Evolutionary conservation across 2,888 invertebrate genomes (phyloP).

Genomic region (Orchesella flavescens): DNA sequence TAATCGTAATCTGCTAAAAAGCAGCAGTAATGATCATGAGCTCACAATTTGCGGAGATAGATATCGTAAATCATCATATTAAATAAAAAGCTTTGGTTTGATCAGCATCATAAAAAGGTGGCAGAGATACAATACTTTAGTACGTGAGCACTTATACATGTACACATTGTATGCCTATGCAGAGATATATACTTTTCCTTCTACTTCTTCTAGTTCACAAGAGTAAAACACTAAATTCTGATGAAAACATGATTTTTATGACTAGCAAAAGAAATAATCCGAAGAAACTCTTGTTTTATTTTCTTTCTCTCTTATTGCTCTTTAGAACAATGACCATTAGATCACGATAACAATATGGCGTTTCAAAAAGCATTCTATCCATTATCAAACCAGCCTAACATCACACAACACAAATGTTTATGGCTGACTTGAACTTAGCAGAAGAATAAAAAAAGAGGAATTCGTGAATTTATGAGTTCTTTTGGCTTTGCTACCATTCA

Average conservation of each 20-base stretch:
- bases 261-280: background rate
- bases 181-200: too few species aligned
- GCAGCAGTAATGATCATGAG: background rate
- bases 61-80: conserved; percentile 11
- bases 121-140: background rate
- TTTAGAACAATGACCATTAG: conserved; percentile 38
- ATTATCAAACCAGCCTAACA: conserved; percentile 15
- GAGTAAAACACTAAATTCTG: conserved; percentile 6
- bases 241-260: conserved; percentile 17
- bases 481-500: conserved; percentile 6
- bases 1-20: conserved; percentile 1
- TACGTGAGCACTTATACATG: background rate
- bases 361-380: conserved; percentile 17
- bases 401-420: conserved; percentile 1
- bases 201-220: background rate
- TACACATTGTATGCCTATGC: background rate
- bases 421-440: background rate
- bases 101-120: background rate
- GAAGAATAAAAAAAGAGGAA: background rate
- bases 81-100: conserved; percentile 4
- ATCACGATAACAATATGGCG: conserved; percentile 43
- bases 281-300: conserved; percentile 1
- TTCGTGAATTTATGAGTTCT: conserved; percentile 26
- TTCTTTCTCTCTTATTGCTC: background rate
- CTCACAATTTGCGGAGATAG: background rate